These are phyloP conservation scores for Trogon surrucura DNA, from an alignment of 2,113 vertebrate species.

Conservation along the genomic window DNA sequence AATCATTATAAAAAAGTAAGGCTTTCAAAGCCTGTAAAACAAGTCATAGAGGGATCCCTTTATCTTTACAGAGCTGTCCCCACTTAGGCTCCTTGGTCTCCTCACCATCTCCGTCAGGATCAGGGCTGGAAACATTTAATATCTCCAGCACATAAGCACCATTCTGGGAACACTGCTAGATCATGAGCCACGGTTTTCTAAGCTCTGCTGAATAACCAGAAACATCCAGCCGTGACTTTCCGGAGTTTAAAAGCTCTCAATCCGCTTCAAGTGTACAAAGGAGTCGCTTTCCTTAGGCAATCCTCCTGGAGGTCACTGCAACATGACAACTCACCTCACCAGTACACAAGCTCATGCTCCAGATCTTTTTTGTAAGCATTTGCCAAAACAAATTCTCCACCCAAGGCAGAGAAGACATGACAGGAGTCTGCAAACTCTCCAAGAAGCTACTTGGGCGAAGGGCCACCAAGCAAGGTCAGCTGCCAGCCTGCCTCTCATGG, in stretches of 20 bases:
- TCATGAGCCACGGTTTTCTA: neutral
- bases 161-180: neutral
- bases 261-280: rapidly evolving
- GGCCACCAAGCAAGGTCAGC: constrained; percentile 3
- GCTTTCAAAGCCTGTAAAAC: constrained; percentile 27
- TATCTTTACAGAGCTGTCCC: neutral
- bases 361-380: neutral
- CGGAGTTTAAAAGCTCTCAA: neutral
- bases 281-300: neutral
- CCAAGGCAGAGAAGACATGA: neutral
- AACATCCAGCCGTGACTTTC: neutral
- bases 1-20: neutral
- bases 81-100: neutral
- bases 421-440: neutral
- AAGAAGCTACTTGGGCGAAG: neutral
- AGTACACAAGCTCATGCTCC: neutral
- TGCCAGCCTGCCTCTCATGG: neutral
- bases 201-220: neutral
- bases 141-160: neutral
- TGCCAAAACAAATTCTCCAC: neutral
- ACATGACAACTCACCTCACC: neutral
- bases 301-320: neutral
- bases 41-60: neutral
- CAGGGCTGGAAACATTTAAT: neutral
- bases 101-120: neutral